Evolutionary conservation across 2,113 vertebrate species (phyloP).

Genomic region (Aviceda subcristata): DNA sequence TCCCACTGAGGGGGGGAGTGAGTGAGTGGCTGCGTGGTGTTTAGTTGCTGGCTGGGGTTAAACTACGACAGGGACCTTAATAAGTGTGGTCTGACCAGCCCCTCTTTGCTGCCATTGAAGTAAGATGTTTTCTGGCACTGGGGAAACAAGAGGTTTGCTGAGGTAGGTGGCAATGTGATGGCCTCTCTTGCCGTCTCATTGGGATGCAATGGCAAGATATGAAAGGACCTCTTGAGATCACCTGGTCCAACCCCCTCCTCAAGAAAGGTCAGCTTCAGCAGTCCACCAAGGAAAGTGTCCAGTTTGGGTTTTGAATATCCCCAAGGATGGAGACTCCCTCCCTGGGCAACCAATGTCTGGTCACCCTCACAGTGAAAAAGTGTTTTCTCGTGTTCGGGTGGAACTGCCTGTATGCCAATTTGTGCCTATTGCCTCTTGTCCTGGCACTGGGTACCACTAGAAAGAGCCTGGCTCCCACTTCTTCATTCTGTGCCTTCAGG

Average conservation of each 20-base stretch:
- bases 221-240: background rate
- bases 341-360: background rate
- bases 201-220: background rate
- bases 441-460: background rate
- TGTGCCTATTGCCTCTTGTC: background rate
- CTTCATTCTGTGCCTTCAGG: background rate
- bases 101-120: background rate
- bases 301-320: background rate
- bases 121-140: background rate
- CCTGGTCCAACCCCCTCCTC: background rate
- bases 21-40: too few species aligned
- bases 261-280: background rate
- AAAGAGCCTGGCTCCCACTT: background rate
- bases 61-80: too few species aligned
- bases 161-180: background rate
- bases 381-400: background rate
- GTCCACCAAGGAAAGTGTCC: background rate
- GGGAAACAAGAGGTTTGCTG: background rate
- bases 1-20: too few species aligned
- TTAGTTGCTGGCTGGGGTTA: too few species aligned
- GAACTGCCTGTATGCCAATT: background rate
- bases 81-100: background rate
- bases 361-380: background rate
- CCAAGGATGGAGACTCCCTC: background rate
- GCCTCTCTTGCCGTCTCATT: background rate